Percentiles rank a stretch among this genome's conserved stretches.
Evolutionary conservation across 2,113 vertebrate species (phyloP).

Genomic region (Egretta garzetta): DNA sequence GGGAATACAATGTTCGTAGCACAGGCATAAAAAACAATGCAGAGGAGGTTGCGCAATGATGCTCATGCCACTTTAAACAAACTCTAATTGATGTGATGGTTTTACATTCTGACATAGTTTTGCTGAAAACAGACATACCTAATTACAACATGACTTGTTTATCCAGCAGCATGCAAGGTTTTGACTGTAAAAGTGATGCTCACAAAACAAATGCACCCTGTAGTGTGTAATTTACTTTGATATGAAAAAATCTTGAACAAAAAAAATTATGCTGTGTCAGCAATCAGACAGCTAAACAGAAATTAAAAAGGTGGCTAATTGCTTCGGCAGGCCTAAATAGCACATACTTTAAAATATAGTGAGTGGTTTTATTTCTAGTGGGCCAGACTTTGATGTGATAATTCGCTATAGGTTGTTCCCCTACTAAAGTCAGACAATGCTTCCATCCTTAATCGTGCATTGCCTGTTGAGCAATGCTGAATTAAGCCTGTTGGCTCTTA

Average conservation of each 20-base stretch:
- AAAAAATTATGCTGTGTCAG: constrained; percentile 14
- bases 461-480: neutral
- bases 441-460: neutral
- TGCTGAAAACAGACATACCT: constrained; percentile 43
- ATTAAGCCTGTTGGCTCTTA: neutral
- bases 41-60: neutral
- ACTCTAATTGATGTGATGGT: constrained; percentile 33
- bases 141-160: constrained; percentile 55
- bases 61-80: constrained; percentile 41
- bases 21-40: neutral
- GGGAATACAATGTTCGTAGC: neutral
- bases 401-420: neutral
- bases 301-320: neutral
- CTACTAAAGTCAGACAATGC: neutral
- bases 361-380: neutral
- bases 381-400: neutral
- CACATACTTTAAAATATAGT: neutral
- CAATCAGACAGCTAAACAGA: constrained; percentile 17
- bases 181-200: neutral
- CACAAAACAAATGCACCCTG: constrained; percentile 13
- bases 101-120: constrained; percentile 43
- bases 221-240: constrained; percentile 17
- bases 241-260: constrained; percentile 13
- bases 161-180: constrained; percentile 13
- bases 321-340: neutral